These are phyloP conservation scores for Saccostrea cuccullata DNA, from an alignment of 1,140 invertebrate species.

Conservation along the genomic window DNA sequence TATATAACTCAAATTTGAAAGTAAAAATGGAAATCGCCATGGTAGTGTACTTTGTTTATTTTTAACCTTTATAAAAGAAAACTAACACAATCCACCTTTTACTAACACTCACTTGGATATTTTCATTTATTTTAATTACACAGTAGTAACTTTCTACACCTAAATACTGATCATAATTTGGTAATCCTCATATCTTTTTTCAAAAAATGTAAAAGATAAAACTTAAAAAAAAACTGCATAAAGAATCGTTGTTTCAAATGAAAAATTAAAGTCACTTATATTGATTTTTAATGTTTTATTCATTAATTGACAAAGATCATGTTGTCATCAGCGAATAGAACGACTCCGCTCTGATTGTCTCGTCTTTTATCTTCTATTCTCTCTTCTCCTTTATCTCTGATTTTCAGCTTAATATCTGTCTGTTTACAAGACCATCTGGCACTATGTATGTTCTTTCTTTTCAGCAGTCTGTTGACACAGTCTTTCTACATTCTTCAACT, in stretches of 20 bases:
- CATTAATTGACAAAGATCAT: not conserved
- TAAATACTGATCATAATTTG: too few relatives aligned
- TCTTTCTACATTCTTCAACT: not conserved
- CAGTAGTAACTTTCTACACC: too few relatives aligned
- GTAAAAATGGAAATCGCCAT: not conserved
- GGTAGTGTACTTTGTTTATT: not conserved
- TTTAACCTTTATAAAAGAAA: not conserved
- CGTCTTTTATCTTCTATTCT: not conserved
- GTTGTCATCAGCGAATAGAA: slow-evolving; percentile 2
- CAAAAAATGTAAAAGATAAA: too few relatives aligned
- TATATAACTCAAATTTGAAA: not conserved
- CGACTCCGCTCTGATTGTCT: not conserved
- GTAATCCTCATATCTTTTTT: too few relatives aligned
- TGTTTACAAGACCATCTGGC: too few relatives aligned
- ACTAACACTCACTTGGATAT: not conserved
- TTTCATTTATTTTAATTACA: too few relatives aligned
- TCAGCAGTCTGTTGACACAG: not conserved
- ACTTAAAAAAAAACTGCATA: too few relatives aligned
- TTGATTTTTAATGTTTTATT: not conserved
- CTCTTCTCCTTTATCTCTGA: not conserved
- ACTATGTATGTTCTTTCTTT: not conserved
- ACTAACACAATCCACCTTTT: not conserved
- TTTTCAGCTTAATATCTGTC: not conserved
- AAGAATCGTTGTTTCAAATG: not conserved
- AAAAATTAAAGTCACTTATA: not conserved